Evolutionary conservation across 2,113 vertebrate genomes (phyloP), one percentile per base, ranked within the genome.

Genomic region (Calyptomena viridis): DNA sequence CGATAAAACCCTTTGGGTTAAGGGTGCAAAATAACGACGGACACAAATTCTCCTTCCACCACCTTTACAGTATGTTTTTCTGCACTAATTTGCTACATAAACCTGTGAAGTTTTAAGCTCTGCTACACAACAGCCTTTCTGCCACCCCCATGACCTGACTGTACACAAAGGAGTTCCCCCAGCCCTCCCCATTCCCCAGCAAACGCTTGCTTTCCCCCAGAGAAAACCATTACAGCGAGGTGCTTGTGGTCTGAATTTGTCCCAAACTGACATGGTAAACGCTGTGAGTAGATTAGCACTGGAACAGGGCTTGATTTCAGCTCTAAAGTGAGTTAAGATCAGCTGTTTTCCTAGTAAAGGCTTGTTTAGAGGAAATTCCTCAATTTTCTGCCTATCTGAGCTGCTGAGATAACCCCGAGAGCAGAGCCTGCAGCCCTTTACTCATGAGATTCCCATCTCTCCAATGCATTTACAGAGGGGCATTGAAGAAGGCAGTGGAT

Each of bases 121-220:
- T 30, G 8, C 1, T 0, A 12, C 4, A 35, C 50, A 47, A 33
- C 19, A 16, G 27, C 19, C 17, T 46, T 68, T 27, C 59, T 64
- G 50, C 25, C 56, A 21, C 50, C 17, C 62, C 53, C 19, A 1
- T 4, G 59, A 69, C 53, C 44, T 44, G 69, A 20, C 49, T 22
- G 60, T 6, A 7, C 13, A 4, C 1, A 1, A 18, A 52, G 44
- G 40, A 31, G n/a, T 15, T 56, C 16, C 37, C 44, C 12, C 62
- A 68, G 46, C 50, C 63, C 24, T 47, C 47, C 64, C 22, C 4
- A 2, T 8, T 13, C 27, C 40, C 44, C 7, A 4, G 55, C 10
- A 60, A 84, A 68, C 0, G 0, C 6, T 49, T 42, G 0, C 62
- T 69, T 64, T 23, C 37, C 69, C 49, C 12, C 12, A 1, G 52